These are phyloP conservation scores for Lamellibrachia columna DNA, from an alignment of 2,888 invertebrate species.

Conservation along the genomic window DNA sequence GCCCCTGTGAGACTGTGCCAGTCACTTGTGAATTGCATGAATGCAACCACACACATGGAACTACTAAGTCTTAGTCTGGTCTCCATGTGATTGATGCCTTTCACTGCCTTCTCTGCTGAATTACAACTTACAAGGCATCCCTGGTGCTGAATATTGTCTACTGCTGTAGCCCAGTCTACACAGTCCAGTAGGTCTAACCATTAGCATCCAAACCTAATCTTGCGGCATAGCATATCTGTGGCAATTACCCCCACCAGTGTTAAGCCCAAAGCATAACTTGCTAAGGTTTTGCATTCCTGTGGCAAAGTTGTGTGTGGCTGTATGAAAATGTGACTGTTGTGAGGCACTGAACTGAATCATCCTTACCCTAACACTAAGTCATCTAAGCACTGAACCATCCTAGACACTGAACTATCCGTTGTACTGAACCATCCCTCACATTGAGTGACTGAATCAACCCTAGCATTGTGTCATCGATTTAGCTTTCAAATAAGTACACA, in stretches of 20 bases:
- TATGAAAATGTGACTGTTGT: neutral
- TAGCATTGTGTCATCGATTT: neutral
- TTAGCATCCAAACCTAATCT: neutral
- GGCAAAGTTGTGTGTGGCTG: neutral
- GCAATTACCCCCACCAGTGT: neutral
- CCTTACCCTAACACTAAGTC: neutral
- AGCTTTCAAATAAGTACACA: neutral
- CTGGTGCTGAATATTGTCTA: neutral
- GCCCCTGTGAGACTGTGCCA: neutral
- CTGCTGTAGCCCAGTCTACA: neutral
- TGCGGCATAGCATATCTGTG: neutral
- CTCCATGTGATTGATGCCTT: neutral
- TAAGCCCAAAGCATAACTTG: neutral
- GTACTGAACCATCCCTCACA: neutral
- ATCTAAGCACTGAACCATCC: neutral
- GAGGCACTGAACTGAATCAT: neutral
- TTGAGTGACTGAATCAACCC: neutral
- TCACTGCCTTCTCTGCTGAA: neutral
- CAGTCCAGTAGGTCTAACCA: neutral
- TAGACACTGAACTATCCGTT: neutral
- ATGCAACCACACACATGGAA: neutral
- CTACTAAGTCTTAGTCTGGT: neutral
- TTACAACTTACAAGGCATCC: conserved; percentile 9
- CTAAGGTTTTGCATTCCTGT: neutral
- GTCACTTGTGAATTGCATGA: conserved; percentile 12